Evolutionary conservation across 2,888 invertebrate species (phyloP).

Genomic region (Polydesmus complanatus): DNA sequence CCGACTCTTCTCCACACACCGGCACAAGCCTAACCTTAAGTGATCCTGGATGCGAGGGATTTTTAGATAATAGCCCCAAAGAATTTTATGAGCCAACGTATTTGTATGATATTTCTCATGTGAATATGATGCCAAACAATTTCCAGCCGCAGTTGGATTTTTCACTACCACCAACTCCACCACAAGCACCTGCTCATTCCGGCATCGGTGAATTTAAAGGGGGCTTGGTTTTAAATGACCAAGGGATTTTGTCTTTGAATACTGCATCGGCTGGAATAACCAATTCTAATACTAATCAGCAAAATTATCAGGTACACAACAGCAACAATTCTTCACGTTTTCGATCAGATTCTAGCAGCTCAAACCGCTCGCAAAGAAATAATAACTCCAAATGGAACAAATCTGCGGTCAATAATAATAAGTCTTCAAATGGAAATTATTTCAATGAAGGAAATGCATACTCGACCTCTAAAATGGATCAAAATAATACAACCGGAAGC

Average conservation of each 20-base stretch:
- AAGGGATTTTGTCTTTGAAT: conserved; percentile 11
- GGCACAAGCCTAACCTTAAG: not conserved
- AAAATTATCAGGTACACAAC: not conserved
- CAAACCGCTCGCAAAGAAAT: not conserved
- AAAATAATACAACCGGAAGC: too few relatives aligned
- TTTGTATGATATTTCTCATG: conserved; percentile 4
- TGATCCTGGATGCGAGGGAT: not conserved
- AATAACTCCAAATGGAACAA: not conserved
- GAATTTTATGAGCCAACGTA: conserved; percentile 10
- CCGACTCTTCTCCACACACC: not conserved
- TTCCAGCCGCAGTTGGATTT: conserved; percentile 3
- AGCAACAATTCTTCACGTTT: not conserved
- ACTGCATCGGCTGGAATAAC: not conserved
- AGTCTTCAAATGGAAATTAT: too few relatives aligned
- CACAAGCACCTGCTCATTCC: not conserved
- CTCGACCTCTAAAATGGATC: not conserved
- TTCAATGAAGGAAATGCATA: too few relatives aligned
- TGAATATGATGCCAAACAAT: conserved; percentile 2
- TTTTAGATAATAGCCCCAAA: not conserved
- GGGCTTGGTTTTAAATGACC: conserved; percentile 12
- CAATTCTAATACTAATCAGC: not conserved
- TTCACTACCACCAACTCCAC: not conserved
- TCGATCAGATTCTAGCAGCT: conserved; percentile 9
- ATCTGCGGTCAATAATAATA: not conserved
- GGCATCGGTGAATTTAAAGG: conserved; percentile 1